Conservation (phyloP, 2,113 vertebrate genomes). For the Ammodytes marinus region DNA sequence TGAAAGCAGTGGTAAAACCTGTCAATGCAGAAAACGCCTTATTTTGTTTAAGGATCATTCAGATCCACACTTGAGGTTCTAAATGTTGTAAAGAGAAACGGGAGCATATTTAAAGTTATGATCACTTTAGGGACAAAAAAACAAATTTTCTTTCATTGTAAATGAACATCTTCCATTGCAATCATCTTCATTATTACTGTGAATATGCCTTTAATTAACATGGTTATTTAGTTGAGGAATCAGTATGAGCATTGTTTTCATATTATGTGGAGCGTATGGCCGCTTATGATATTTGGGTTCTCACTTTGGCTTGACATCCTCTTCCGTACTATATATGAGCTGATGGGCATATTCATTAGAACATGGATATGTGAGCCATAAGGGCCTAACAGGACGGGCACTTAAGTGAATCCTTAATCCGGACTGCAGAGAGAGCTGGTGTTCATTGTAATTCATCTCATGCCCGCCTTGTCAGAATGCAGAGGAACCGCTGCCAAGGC, state of each 20-base stretch:
- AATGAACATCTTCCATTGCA: too few relatives aligned
- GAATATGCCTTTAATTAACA: background rate
- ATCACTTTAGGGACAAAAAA: background rate
- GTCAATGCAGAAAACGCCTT: background rate
- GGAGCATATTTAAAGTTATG: background rate
- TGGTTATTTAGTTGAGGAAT: background rate
- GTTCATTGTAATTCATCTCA: slow-evolving; percentile 76
- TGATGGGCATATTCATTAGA: slow-evolving; percentile 32
- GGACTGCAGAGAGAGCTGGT: slow-evolving; percentile 56
- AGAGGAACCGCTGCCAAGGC: slow-evolving; percentile 54
- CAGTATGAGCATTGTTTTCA: background rate
- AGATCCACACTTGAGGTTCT: background rate
- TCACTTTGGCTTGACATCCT: background rate
- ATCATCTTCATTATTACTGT: background rate
- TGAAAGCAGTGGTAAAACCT: background rate
- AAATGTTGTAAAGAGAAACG: background rate
- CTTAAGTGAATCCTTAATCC: slow-evolving; percentile 68
- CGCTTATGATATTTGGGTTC: background rate
- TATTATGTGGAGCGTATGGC: background rate
- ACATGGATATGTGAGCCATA: slow-evolving; percentile 37
- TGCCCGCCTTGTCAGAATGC: slow-evolving; percentile 59
- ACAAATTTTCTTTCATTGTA: background rate
- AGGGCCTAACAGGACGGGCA: slow-evolving; percentile 37
- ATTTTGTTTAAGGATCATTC: background rate
- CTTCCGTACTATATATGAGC: background rate